Evolutionary conservation across 2,888 invertebrate species (phyloP), one percentile per base, ranked within the genome.

Genomic region (Agrochola lychnidis): DNA sequence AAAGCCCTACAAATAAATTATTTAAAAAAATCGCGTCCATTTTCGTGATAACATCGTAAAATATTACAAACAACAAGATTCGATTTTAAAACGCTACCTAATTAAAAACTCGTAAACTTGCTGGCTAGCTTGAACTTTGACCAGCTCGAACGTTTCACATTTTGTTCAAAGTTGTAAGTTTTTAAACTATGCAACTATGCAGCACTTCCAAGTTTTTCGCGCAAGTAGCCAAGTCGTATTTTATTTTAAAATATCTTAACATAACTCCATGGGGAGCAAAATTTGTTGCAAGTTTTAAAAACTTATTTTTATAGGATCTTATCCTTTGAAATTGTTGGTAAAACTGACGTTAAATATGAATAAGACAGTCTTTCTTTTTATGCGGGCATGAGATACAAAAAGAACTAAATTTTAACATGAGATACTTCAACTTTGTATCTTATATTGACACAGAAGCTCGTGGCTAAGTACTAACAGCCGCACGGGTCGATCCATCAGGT

Each of bases 241-340:
- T 85, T 85, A 76, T 81, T 79, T 83, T 79, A 79, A 85, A 85
- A 76, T 79, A 87, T 83, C 68, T 77, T 79, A 73, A 30, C 42
- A n/a, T 22, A n/a, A 53, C 48, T 36, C 71, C 25, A 71, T 42
- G n/a, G 51, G 40, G 70, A 59, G 30, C 10, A 4, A 70, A 62
- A 12, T 72, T 53, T 14, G n/a, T 30, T 68, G 22, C 30, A 59
- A 59, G 56, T 78, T 62, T n/a, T 10, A 22, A 22, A 30, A 71
- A 71, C 16, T 59, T 61, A 30, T 61, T 81, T 68, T 45, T 48
- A 53, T 14, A 59, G 0, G 4, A 69, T 9, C n/a, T 69, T 69
- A 59, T 63, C 56, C 45, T 45, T 0, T 25, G 40, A 66, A 77
- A 51, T 66, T 70, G 48, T 77, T 70, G 56, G 48, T 42, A n/a